Evolutionary conservation across 92 coral and sea anemone species (phyloP).

Genomic region (Bergia puertoricense): DNA sequence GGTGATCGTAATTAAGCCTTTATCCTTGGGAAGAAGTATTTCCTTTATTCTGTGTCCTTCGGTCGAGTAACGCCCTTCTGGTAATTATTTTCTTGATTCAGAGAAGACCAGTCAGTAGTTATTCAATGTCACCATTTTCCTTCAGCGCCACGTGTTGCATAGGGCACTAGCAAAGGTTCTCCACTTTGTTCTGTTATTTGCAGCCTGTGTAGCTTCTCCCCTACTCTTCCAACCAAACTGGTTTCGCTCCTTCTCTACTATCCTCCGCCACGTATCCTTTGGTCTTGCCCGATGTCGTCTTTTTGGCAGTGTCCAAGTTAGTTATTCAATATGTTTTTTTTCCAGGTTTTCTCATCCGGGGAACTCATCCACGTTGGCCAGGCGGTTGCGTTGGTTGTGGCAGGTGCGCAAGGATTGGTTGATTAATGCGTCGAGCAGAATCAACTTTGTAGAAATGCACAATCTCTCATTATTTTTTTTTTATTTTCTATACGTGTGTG

Average conservation of each 20-base stretch:
- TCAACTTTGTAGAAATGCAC: not conserved
- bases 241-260: no score
- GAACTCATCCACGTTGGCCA: conserved; percentile 83
- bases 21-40: not conserved
- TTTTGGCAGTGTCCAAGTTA: no score
- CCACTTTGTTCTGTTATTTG: no score
- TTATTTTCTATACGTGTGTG: no score
- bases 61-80: not conserved
- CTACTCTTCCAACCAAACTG: no score
- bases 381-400: conserved; percentile 79
- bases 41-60: not conserved
- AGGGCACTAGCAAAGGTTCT: no score
- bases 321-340: not conserved
- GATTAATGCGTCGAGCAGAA: not conserved
- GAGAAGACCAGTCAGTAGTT: not conserved
- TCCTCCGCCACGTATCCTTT: no score
- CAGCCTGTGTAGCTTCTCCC: no score
- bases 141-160: no score
- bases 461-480: not conserved
- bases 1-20: not conserved
- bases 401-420: conserved; percentile 56
- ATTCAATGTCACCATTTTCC: no score
- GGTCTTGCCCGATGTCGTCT: no score
- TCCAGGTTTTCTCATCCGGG: conserved; percentile 71
- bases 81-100: not conserved